Conservation (phyloP, 2,888 invertebrate genomes). For the Parnassius smintheus region DNA sequence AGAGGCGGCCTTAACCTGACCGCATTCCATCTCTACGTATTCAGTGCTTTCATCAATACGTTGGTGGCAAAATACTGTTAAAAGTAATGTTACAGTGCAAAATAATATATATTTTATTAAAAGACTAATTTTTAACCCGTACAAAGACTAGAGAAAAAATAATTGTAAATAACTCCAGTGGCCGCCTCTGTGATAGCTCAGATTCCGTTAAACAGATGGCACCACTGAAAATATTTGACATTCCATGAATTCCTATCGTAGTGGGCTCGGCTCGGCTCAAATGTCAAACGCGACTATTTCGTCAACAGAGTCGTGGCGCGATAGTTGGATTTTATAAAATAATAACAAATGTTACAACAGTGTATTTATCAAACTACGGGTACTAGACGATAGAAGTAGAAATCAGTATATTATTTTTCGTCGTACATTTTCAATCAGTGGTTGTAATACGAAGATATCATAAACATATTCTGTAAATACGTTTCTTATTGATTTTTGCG, state of each 20-base stretch:
- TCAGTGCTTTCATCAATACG: not conserved
- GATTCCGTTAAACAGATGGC: constrained; percentile 81
- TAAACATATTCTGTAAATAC: constrained; percentile 49
- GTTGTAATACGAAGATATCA: constrained; percentile 53
- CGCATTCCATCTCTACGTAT: constrained; percentile 66
- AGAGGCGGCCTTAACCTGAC: constrained; percentile 61
- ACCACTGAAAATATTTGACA: constrained; percentile 85
- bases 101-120: too few relatives aligned
- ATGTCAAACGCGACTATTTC: constrained; percentile 85
- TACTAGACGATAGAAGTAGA: constrained; percentile 66
- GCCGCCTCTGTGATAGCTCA: constrained; percentile 60
- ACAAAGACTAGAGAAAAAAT: not conserved
- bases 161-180: constrained; percentile 48
- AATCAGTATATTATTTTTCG: constrained; percentile 58
- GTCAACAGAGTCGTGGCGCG: constrained; percentile 80
- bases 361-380: constrained; percentile 69
- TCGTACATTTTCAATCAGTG: constrained; percentile 54
- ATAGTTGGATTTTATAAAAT: constrained; percentile 78
- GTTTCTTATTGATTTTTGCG: constrained; percentile 72
- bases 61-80: too few relatives aligned
- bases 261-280: constrained; percentile 87
- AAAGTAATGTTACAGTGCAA: too few relatives aligned
- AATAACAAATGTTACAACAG: constrained; percentile 71
- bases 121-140: not conserved
- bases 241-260: constrained; percentile 83